These are phyloP conservation scores for Halesus radiatus DNA, from an alignment of 1,140 invertebrate genomes.

Conservation along the genomic window DNA sequence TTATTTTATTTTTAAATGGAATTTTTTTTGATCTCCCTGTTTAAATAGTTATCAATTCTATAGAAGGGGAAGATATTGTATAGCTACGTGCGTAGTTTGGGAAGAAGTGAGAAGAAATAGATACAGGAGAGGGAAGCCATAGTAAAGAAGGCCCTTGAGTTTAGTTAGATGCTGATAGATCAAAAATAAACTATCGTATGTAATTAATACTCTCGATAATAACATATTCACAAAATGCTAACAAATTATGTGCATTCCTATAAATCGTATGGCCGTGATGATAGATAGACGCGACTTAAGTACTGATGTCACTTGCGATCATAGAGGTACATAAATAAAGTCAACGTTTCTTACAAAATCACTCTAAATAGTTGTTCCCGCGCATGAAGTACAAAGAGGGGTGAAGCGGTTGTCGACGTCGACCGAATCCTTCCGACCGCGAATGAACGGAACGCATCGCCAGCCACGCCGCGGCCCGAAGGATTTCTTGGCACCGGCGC, in stretches of 20 bases:
- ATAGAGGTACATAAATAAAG: too few species aligned
- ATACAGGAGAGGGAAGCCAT: slow-evolving; percentile 4
- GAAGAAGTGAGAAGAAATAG: slow-evolving; percentile 32
- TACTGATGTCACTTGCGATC: too few species aligned
- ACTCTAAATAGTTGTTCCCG: too few species aligned
- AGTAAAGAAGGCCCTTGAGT: background rate
- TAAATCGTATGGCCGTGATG: background rate
- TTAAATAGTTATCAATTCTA: background rate
- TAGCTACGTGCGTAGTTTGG: background rate
- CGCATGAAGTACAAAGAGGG: too few species aligned
- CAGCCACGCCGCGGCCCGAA: too few species aligned
- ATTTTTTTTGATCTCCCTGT: background rate
- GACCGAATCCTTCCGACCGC: too few species aligned
- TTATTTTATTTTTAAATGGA: too few species aligned
- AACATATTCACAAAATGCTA: background rate
- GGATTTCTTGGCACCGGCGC: too few species aligned
- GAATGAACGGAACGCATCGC: too few species aligned
- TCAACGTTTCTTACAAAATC: too few species aligned
- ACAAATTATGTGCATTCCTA: background rate
- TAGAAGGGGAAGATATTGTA: background rate
- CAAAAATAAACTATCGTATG: slow-evolving; percentile 9
- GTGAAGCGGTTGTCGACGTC: too few species aligned
- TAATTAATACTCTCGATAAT: background rate
- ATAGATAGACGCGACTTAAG: background rate
- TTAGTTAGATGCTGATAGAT: background rate